Conservation (phyloP, 2,797 vertebrate species). For the Gadopsis bispinosus region DNA sequence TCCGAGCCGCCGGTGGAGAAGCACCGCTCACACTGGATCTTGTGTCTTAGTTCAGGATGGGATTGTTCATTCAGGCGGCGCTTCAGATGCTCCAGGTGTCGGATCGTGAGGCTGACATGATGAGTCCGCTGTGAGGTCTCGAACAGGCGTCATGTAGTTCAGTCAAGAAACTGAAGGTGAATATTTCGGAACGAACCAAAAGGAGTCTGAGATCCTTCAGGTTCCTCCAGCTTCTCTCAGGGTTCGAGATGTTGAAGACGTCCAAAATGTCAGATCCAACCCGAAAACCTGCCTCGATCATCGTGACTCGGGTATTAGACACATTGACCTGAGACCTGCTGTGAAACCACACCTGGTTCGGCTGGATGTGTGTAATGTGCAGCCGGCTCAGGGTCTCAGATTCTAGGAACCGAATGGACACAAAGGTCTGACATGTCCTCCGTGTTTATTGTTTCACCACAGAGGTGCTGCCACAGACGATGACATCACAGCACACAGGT, state of each 20-base stretch:
- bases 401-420: background rate
- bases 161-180: background rate
- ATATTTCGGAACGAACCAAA: background rate
- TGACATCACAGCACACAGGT: slow-evolving; percentile 14
- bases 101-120: background rate
- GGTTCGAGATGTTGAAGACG: background rate
- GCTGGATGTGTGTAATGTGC: background rate
- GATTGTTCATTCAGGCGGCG: slow-evolving; percentile 50
- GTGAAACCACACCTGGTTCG: background rate
- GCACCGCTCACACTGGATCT: slow-evolving; percentile 54
- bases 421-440: too few species aligned
- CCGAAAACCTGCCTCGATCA: too few species aligned
- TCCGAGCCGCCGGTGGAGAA: slow-evolving; percentile 30
- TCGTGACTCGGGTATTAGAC: too few species aligned
- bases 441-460: background rate
- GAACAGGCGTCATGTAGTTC: background rate
- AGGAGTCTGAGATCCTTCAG: background rate
- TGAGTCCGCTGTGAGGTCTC: slow-evolving; percentile 6
- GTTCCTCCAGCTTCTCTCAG: background rate
- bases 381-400: background rate
- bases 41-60: slow-evolving; percentile 66
- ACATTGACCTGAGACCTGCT: background rate
- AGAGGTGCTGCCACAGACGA: background rate
- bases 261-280: background rate
- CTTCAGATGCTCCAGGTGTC: background rate